Percentiles rank a stretch among this genome's conserved stretches.
phyloP scores from a whole-genome alignment of 1,140 invertebrate genomes.

The Drosophila pachea region DNA sequence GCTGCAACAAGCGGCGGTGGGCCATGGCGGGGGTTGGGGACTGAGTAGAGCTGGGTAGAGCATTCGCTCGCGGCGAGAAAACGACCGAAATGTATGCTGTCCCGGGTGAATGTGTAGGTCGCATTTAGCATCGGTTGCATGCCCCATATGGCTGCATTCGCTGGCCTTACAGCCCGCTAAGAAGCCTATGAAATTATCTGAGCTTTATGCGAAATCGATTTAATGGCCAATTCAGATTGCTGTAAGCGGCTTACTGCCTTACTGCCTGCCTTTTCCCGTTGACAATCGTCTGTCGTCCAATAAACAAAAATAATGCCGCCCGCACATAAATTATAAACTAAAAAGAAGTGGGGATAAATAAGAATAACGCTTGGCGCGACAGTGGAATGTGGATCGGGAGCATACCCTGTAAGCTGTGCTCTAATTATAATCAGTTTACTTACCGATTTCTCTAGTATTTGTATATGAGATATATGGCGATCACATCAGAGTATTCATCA shows the following conservation, averaged over 20 bases:
- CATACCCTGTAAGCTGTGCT: not conserved
- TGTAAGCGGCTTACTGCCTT: conserved; percentile 20
- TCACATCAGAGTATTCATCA: no score
- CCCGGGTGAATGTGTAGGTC: conserved; percentile 57
- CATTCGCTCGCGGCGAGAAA: conserved; percentile 54
- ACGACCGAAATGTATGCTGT: conserved; percentile 72
- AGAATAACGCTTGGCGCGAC: conserved; percentile 14
- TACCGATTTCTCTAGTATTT: no score
- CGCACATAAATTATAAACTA: conserved; percentile 70
- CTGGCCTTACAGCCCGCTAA: conserved; percentile 19
- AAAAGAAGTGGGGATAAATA: conserved; percentile 58
- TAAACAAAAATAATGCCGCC: conserved; percentile 64
- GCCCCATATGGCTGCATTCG: conserved; percentile 4
- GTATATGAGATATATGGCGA: no score
- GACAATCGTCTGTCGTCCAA: conserved; percentile 57
- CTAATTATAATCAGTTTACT: no score
- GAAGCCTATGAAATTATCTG: conserved; percentile 33
- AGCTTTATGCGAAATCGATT: conserved; percentile 23
- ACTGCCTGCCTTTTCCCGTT: conserved; percentile 23
- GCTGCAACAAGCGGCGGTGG: conserved; percentile 25
- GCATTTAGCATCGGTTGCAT: conserved; percentile 25
- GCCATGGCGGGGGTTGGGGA: not conserved
- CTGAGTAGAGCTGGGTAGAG: conserved; percentile 7
- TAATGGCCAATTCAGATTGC: conserved; percentile 21
- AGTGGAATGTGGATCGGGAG: not conserved